These are phyloP conservation scores for Orycteropus afer DNA, from an alignment of 2,113 vertebrate species.

Conservation along the genomic window DNA sequence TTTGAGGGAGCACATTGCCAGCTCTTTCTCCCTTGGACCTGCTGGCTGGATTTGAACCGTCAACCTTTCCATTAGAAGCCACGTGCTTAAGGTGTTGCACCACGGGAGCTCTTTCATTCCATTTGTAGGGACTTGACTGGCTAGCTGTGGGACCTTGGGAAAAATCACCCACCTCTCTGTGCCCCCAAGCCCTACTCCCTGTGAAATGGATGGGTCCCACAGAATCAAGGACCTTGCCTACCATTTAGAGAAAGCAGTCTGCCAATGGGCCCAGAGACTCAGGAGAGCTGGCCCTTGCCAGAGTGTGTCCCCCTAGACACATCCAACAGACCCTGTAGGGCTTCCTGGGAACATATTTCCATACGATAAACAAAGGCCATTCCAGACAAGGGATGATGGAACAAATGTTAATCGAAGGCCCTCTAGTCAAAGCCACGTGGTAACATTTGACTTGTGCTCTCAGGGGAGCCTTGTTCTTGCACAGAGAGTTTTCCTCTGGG, in stretches of 20 bases:
- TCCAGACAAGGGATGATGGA: background rate
- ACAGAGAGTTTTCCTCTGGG: background rate
- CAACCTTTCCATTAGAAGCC: background rate
- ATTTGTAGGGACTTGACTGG: no score
- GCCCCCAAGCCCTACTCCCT: background rate
- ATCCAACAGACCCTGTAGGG: background rate
- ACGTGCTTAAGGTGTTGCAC: background rate
- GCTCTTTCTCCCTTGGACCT: background rate
- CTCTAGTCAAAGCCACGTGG: background rate
- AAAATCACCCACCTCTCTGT: background rate
- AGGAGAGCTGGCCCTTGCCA: background rate
- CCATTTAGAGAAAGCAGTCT: background rate
- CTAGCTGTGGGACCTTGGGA: background rate
- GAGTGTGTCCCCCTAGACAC: background rate
- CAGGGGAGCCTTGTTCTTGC: background rate
- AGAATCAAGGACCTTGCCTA: background rate
- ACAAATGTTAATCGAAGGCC: background rate
- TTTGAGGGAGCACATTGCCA: background rate
- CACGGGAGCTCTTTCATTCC: background rate
- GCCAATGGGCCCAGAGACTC: background rate
- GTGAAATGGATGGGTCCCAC: background rate
- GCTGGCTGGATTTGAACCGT: background rate
- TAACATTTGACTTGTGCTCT: background rate
- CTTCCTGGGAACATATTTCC: conserved; percentile 72
- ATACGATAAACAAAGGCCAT: conserved; percentile 60